Conservation (phyloP, 2,797 vertebrate species). For the Psittacula echo region DNA sequence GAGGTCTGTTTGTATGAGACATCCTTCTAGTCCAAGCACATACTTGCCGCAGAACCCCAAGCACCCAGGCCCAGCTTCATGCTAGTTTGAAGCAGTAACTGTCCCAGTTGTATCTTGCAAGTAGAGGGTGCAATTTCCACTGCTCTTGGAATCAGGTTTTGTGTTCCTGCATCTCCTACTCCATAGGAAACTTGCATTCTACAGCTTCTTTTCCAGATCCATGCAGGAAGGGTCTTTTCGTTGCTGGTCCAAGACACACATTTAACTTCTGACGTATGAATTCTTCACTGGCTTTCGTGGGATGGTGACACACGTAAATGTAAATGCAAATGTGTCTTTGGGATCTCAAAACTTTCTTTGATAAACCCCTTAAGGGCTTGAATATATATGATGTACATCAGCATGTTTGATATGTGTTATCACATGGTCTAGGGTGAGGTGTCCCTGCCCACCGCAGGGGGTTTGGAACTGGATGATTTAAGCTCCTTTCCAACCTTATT, state of each 20-base stretch:
- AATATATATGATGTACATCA: rapidly evolving
- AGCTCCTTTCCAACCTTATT: neutral
- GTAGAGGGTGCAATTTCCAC: neutral
- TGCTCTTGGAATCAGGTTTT: neutral
- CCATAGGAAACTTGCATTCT: rapidly evolving
- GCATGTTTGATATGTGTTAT: rapidly evolving
- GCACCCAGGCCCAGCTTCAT: neutral
- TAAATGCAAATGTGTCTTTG: neutral
- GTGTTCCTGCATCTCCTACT: neutral
- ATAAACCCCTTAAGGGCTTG: too few relatives aligned
- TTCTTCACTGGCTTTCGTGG: neutral
- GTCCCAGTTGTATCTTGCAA: rapidly evolving
- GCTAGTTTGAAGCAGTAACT: rapidly evolving
- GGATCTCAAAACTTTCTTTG: neutral
- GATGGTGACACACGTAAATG: rapidly evolving
- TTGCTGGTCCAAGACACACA: neutral
- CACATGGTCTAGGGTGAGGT: neutral
- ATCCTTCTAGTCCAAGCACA: neutral
- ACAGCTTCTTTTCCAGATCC: neutral
- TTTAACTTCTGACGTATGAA: rapidly evolving
- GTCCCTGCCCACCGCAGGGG: neutral
- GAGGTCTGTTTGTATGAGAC: neutral
- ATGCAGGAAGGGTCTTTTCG: neutral
- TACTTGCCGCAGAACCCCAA: neutral
- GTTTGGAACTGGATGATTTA: neutral